Evolutionary conservation across 23 tunicate genomes (phyloP).

Genomic region (Clavelina lepadiformis): DNA sequence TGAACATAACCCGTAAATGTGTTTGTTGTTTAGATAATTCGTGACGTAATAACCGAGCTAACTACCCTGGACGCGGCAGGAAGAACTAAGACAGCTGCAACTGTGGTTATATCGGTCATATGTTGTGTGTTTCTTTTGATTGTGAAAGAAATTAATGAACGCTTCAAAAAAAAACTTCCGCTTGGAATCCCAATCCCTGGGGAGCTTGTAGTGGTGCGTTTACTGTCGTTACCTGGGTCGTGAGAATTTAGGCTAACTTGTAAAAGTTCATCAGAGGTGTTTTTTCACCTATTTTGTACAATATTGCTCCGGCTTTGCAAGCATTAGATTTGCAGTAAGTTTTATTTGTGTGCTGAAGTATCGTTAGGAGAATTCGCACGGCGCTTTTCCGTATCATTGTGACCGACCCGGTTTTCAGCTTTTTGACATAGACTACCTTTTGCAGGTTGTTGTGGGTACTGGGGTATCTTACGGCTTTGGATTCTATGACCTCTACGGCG

Average conservation of each 20-base stretch:
- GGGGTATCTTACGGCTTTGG: conserved; percentile 51
- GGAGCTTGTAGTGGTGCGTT: conserved; percentile 59
- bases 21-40: conserved; percentile 24
- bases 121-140: conserved; percentile 49
- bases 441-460: conserved; percentile 59
- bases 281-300: no score
- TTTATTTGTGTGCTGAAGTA: no score
- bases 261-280: no score
- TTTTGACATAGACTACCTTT: no score
- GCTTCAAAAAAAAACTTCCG: conserved; percentile 57
- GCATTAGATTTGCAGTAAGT: no score
- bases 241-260: no score
- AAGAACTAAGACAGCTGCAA: conserved; percentile 37
- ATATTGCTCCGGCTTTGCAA: no score
- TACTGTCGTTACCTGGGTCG: no score
- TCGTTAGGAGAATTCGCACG: no score
- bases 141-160: conserved; percentile 51
- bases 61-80: conserved; percentile 41
- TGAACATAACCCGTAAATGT: no score
- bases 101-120: conserved; percentile 44
- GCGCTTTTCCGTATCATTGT: no score
- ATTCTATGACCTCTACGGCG: conserved; percentile 26
- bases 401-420: no score
- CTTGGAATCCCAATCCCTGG: conserved; percentile 70
- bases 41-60: conserved; percentile 49